Evolutionary conservation across 1,140 invertebrate genomes (phyloP).

Genomic region (Kradibia gibbosae): DNA sequence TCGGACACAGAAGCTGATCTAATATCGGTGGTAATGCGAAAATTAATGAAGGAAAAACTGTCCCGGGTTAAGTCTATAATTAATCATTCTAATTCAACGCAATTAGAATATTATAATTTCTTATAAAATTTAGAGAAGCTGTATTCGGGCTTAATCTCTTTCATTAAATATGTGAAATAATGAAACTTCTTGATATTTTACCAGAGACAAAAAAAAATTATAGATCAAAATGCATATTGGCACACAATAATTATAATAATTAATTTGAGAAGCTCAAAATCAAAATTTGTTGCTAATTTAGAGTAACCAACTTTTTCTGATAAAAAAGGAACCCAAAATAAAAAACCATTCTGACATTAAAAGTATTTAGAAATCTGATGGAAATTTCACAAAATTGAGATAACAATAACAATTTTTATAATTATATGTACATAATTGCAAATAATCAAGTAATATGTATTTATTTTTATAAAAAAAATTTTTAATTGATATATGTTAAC

Average conservation of each 20-base stretch:
- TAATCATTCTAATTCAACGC: conserved; percentile 2
- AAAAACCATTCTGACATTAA: neutral
- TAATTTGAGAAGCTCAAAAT: neutral
- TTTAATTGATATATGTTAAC: neutral
- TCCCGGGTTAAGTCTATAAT: neutral
- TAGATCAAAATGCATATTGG: too few species aligned
- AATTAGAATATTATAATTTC: neutral
- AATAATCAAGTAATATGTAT: neutral
- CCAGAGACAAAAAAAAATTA: neutral
- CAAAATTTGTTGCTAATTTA: neutral
- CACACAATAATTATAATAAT: neutral
- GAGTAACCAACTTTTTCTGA: neutral
- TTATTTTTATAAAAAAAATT: neutral
- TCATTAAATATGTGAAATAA: neutral
- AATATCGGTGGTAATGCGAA: neutral
- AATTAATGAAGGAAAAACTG: neutral
- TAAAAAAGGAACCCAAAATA: neutral
- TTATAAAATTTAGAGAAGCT: neutral
- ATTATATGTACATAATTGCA: neutral
- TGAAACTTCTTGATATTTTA: neutral
- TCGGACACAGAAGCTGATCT: neutral
- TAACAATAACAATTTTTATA: neutral
- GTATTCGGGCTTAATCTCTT: neutral
- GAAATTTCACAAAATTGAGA: too few species aligned
- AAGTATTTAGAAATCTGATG: too few species aligned